Conservation (phyloP, 2,888 invertebrate genomes). For the Andricus quercusramuli region DNA sequence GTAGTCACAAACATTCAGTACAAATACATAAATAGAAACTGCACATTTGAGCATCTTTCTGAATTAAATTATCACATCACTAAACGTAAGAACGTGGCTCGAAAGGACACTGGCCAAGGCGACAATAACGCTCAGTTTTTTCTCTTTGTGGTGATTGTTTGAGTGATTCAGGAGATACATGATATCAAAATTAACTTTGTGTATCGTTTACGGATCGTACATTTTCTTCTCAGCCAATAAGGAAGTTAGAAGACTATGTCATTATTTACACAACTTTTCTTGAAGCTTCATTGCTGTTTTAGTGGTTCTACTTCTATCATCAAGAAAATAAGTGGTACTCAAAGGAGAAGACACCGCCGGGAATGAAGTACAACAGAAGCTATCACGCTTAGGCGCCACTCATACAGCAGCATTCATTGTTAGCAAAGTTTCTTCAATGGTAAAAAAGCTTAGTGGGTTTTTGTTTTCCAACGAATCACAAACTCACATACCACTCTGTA, state of each 20-base stretch:
- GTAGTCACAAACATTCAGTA: no score
- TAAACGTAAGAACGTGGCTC: no score
- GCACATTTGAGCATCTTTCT: no score
- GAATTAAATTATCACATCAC: no score
- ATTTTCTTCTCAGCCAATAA: neutral
- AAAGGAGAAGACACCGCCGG: neutral
- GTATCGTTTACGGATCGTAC: neutral
- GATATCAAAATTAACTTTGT: no score
- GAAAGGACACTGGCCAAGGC: no score
- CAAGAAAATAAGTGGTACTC: neutral
- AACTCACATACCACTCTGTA: slow-evolving; percentile 1
- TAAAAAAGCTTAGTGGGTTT: slow-evolving; percentile 1
- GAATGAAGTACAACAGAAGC: slow-evolving; percentile 3
- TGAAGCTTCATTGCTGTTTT: neutral
- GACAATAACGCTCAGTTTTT: no score
- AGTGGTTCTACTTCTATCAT: neutral
- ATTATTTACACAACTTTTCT: neutral
- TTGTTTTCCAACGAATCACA: neutral
- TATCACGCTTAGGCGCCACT: neutral
- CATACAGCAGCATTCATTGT: slow-evolving; percentile 1
- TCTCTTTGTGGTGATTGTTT: no score
- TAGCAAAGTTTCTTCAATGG: neutral
- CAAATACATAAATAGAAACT: no score
- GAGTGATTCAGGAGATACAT: no score
- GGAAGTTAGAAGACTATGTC: neutral